Conservation (phyloP, 2,888 invertebrate species). For the Luperina nickerlii region DNA sequence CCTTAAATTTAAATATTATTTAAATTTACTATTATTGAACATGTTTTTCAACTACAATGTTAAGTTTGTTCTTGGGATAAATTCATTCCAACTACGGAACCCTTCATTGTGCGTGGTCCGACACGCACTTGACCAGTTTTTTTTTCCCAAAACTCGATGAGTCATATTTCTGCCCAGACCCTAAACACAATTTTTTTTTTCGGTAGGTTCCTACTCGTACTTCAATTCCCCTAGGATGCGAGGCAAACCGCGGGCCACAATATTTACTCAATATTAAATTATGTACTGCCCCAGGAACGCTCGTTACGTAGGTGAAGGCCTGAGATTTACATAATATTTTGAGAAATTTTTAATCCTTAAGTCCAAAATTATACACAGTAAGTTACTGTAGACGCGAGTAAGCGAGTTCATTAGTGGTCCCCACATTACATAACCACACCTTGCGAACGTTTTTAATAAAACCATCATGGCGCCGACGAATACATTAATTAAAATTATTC, state of each 20-base stretch:
- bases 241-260: not conserved
- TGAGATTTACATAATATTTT: slow-evolving; percentile 10
- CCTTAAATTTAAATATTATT: too few species aligned
- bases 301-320: not conserved
- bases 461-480: slow-evolving; percentile 19
- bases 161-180: not conserved
- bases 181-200: not conserved
- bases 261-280: slow-evolving; percentile 1
- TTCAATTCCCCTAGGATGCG: not conserved
- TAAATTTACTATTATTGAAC: too few species aligned
- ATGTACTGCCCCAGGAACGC: not conserved
- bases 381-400: not conserved
- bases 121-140: too few species aligned
- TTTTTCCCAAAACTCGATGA: not conserved
- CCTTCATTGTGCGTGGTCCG: too few species aligned
- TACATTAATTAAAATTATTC: slow-evolving; percentile 46
- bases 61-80: too few species aligned
- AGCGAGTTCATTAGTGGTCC: slow-evolving; percentile 2
- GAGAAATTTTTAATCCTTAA: not conserved
- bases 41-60: too few species aligned
- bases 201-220: too few species aligned
- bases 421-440: slow-evolving; percentile 13
- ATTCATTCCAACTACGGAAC: too few species aligned
- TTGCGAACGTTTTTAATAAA: slow-evolving; percentile 50
- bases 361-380: not conserved